A percentile compares a stretch with the other conserved stretches of the same genome.
These are phyloP conservation scores for Microchirus variegatus DNA, from an alignment of 2,797 vertebrate genomes.

Conservation along the genomic window DNA sequence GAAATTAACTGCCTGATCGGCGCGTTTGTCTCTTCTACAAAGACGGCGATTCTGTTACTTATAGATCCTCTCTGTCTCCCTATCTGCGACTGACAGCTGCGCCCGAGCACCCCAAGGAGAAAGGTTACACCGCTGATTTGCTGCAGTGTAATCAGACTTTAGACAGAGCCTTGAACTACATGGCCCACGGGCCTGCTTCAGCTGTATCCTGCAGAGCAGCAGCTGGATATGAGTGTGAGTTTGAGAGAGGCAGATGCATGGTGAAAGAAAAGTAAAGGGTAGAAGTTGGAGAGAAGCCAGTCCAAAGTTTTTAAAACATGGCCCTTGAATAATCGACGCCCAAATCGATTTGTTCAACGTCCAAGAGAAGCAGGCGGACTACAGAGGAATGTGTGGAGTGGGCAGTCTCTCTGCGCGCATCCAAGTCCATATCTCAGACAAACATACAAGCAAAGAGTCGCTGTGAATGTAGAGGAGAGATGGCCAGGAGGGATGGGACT, in stretches of 20 bases:
- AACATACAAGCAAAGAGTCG: constrained; percentile 62
- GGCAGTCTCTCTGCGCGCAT: constrained; percentile 48
- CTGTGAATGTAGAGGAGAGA: constrained; percentile 16
- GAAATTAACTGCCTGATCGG: constrained; percentile 31
- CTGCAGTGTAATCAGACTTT: constrained; percentile 49
- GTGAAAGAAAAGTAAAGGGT: constrained; percentile 33
- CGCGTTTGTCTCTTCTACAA: constrained; percentile 23
- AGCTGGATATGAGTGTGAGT: constrained; percentile 51
- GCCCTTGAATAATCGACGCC: constrained; percentile 68
- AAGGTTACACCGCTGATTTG: constrained; percentile 50
- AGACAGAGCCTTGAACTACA: constrained; percentile 53
- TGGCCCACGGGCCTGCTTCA: constrained; percentile 42
- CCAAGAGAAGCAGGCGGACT: constrained; percentile 58
- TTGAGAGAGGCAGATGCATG: constrained; percentile 27
- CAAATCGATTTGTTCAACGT: constrained; percentile 74
- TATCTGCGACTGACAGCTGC: constrained; percentile 42
- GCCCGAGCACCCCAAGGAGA: constrained; percentile 45
- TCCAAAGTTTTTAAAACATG: constrained; percentile 65
- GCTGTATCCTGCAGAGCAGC: constrained; percentile 37
- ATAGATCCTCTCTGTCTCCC: constrained; percentile 34
- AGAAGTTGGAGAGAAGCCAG: constrained; percentile 52
- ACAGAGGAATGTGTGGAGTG: constrained; percentile 69
- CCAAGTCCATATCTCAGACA: constrained; percentile 71
- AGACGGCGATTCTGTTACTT: constrained; percentile 35
- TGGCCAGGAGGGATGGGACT: constrained; percentile 55